A percentile compares a stretch with the other conserved stretches of the same genome.
phyloP scores from a whole-genome alignment of 1,140 invertebrate species.

The Chrysomallon squamiferum region DNA sequence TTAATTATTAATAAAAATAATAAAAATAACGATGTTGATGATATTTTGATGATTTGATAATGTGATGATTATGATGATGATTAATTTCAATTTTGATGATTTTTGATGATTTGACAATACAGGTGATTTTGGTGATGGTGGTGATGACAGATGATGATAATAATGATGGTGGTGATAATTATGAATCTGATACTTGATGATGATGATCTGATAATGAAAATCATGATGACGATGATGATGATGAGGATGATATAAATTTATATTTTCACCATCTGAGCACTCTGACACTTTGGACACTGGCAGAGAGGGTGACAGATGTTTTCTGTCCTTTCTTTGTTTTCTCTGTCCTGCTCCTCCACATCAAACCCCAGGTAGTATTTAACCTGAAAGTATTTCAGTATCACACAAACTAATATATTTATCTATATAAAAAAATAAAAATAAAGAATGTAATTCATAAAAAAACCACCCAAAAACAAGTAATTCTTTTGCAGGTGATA shows the following conservation, averaged over 20 bases:
- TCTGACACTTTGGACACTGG: constrained; percentile 51
- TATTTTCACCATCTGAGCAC: constrained; percentile 33
- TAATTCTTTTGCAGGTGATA: neutral
- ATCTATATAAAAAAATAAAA: neutral
- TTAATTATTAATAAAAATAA: too few relatives aligned
- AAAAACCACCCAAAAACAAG: neutral
- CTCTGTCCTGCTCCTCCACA: constrained; percentile 37
- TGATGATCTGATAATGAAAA: too few relatives aligned
- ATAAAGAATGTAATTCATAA: neutral
- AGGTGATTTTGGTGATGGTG: too few relatives aligned
- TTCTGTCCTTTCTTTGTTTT: constrained; percentile 38
- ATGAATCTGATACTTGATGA: too few relatives aligned
- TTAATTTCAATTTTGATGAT: too few relatives aligned
- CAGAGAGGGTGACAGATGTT: constrained; percentile 76
- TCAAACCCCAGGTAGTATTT: constrained; percentile 40
- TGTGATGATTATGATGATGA: too few relatives aligned
- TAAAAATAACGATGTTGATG: too few relatives aligned
- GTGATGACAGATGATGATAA: too few relatives aligned
- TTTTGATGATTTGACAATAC: too few relatives aligned
- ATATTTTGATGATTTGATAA: too few relatives aligned
- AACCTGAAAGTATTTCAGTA: constrained; percentile 22
- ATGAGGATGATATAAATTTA: constrained; percentile 70
- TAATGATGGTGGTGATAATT: too few relatives aligned
- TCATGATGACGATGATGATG: too few relatives aligned
- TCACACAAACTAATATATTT: neutral